A percentile compares a stretch with the other conserved stretches of the same genome.
Evolutionary conservation across 2,113 vertebrate genomes (phyloP).

Genomic region (Chlorocebus sabaeus): DNA sequence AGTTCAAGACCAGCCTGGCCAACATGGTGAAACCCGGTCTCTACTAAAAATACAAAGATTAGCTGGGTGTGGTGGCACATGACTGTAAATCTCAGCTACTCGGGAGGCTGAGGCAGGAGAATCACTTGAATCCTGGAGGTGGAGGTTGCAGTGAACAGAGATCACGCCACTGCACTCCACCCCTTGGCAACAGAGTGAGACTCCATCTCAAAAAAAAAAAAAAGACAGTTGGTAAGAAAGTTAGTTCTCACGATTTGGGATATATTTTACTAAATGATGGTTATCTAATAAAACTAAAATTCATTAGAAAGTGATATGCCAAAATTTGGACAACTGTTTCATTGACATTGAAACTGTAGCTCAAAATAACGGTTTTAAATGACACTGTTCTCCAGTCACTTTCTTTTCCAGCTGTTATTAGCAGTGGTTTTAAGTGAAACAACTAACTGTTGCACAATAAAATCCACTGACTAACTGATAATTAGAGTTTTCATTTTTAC

Average conservation of each 20-base stretch:
- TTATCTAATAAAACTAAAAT: background rate
- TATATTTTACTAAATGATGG: background rate
- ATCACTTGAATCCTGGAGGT: too few relatives aligned
- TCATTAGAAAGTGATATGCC: constrained; percentile 2
- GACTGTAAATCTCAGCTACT: too few relatives aligned
- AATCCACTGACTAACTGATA: constrained; percentile 39
- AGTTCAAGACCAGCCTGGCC: too few relatives aligned
- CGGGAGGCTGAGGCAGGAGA: too few relatives aligned
- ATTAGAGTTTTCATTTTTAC: constrained; percentile 32
- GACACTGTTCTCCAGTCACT: background rate
- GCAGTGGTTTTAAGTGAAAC: constrained; percentile 13
- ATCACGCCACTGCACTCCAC: too few relatives aligned
- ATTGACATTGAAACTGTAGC: background rate
- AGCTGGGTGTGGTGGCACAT: too few relatives aligned
- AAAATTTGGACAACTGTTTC: background rate
- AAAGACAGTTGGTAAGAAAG: background rate
- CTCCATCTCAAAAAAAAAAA: too few relatives aligned
- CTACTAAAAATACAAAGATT: too few relatives aligned
- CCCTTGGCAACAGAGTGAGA: too few relatives aligned
- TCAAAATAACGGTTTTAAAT: constrained; percentile 13
- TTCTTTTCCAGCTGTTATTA: background rate
- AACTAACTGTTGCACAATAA: constrained; percentile 27
- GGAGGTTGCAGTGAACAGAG: too few relatives aligned
- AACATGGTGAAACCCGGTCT: too few relatives aligned
- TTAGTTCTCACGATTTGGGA: background rate